Conservation (phyloP, 2,888 invertebrate species). For the Ischnus inquisitorius region DNA sequence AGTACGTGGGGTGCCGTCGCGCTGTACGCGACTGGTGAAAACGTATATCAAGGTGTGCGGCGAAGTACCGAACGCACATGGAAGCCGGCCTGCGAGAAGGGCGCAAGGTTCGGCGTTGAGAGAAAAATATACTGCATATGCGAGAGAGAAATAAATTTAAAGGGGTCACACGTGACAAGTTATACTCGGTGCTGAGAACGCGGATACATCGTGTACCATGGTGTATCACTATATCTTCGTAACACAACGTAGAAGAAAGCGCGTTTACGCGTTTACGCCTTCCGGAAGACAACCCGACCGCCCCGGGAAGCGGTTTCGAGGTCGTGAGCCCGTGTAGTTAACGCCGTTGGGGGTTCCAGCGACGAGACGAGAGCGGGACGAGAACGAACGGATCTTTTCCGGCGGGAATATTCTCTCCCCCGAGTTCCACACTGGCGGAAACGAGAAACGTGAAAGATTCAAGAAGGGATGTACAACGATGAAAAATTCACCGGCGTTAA, state of each 20-base stretch:
- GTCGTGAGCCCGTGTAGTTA: slow-evolving; percentile 1
- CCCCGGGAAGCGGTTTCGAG: slow-evolving; percentile 12
- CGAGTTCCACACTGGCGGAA: not conserved
- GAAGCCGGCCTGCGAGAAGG: not conserved
- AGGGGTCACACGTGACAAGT: slow-evolving; percentile 32
- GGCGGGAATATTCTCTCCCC: slow-evolving; percentile 17
- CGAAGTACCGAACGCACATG: slow-evolving; percentile 6
- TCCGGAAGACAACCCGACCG: slow-evolving; percentile 6
- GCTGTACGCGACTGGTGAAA: not conserved
- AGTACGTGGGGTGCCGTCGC: slow-evolving; percentile 42
- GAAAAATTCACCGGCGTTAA: not conserved
- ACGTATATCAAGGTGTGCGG: not conserved
- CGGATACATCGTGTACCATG: not conserved
- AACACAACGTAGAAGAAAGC: slow-evolving; percentile 26
- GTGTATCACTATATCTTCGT: slow-evolving; percentile 23
- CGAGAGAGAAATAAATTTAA: slow-evolving; percentile 14
- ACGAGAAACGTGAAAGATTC: slow-evolving; percentile 11
- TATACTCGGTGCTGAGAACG: not conserved
- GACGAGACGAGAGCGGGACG: slow-evolving; percentile 27
- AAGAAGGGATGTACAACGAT: not conserved
- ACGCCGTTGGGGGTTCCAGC: slow-evolving; percentile 39
- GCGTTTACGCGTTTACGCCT: slow-evolving; percentile 48
- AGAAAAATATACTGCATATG: not conserved
- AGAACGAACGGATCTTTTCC: slow-evolving; percentile 40
- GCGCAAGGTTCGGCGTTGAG: slow-evolving; percentile 24